A percentile compares a stretch with the other conserved stretches of the same genome.
These are phyloP conservation scores for Lanistes nyassanus DNA, from an alignment of 1,140 invertebrate genomes.

Conservation along the genomic window DNA sequence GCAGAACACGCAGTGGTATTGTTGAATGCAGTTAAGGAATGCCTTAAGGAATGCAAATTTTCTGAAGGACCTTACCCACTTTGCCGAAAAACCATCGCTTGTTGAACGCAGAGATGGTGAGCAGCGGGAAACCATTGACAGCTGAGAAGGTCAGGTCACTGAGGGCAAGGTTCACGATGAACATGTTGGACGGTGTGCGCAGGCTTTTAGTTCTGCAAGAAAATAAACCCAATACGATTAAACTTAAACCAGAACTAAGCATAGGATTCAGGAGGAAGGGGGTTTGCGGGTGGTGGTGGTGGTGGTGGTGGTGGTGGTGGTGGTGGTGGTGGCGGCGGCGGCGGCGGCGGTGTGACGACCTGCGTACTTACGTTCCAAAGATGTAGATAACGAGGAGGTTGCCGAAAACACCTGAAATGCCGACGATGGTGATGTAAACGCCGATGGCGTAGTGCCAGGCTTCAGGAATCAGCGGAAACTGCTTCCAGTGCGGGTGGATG, in stretches of 20 bases:
- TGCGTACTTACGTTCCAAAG: constrained; percentile 71
- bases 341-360: neutral
- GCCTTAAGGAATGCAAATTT: no score
- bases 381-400: constrained; percentile 90
- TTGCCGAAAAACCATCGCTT: constrained; percentile 60
- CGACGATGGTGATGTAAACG: constrained; percentile 79
- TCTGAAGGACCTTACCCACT: constrained; percentile 44
- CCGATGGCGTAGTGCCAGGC: constrained; percentile 77
- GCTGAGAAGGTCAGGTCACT: constrained; percentile 72
- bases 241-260: no score
- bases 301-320: no score
- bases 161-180: constrained; percentile 87
- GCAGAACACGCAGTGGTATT: no score
- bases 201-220: constrained; percentile 76
- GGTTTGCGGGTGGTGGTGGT: no score
- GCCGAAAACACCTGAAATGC: constrained; percentile 77
- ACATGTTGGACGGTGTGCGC: constrained; percentile 89
- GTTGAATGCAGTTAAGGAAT: no score
- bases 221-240: no score
- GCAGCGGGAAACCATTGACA: constrained; percentile 62
- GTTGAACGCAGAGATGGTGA: constrained; percentile 58
- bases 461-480: constrained; percentile 48
- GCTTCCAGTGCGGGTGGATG: constrained; percentile 58
- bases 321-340: no score
- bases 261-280: no score